Evolutionary conservation across 2,797 vertebrate genomes (phyloP), one percentile per base, ranked within the genome.

Genomic region (Passerculus sandwichensis): DNA sequence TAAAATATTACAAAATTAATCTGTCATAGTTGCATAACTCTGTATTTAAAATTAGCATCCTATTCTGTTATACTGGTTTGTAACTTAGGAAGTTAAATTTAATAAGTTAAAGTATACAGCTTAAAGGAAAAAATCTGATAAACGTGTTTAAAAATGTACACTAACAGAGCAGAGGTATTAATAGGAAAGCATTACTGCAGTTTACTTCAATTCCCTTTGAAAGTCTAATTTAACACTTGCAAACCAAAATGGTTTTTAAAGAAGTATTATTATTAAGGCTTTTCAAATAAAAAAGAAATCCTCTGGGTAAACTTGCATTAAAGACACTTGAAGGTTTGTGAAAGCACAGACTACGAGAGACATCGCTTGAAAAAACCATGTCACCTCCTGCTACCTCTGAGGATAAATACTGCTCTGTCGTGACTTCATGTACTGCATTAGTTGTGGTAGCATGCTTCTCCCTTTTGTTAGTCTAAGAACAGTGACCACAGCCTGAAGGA

Each of bases 261-360:
- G 51, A 88, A 69, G 9, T 67, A 91, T 34, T 57, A 81, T 80
- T 74, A 88, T 97, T 97, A 98, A 98, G 97, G 97, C 97, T 95
- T 95, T 85, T 89, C 56, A 93, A 95, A 96, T 80, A 83, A 72
- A 57, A 82, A 71, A 45, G 67, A 93, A 95, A 66, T 81, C 85
- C 50, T 91, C 91, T 88, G 80, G 78, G 57, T 94, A 71, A 78
- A 65, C 70, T 64, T 75, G 34, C 61, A 81, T 96, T 94, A 94
- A 96, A 97, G 97, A 97, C 97, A 97, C 97, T 94, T 96, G 73
- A 91, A 94, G 76, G 82, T 85, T 93, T 93, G 50, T 93, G 79
- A 94, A 95, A 94, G 94, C 86, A 90, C 57, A 83, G 95, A 96
- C 93, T 97, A 34, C 89, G 89, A 88, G 67, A 89, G 80, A 97